Base-by-base conservation (phyloP, 2,113 vertebrate species). In the Ictalurus punctatus region DNA sequence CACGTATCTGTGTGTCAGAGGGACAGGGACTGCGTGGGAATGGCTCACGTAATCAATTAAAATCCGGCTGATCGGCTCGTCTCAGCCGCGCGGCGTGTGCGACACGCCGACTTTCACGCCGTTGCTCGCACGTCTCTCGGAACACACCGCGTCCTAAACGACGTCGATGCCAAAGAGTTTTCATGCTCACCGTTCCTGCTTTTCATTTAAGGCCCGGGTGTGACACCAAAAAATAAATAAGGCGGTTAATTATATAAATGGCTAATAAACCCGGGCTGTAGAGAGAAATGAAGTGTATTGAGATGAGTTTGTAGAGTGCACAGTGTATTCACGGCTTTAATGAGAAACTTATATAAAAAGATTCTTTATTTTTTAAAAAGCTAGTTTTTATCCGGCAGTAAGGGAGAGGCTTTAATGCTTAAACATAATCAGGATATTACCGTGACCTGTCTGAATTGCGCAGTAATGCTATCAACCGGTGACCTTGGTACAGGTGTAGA, bases 81-180 rank as follows among this genome's bases (percentile, higher is more conserved):
- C 83, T 81, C 9, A 61, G 81, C 40, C 10, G 0, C 76, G 14
- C 71, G 1, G 27, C 69, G 74, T 85, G 88, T 48, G 44, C 6
- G 44, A 86, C 86, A 83, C 56, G 10, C 52, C 19, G 84, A 61
- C 67, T 67, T 88, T 86, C 48, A 89, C 84, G 76, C 23, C 76
- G 78, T 85, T n/a, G n/a, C n/a, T n/a, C 61, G 79, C 59, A 84
- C 73, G 17, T 61, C 83, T 86, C 74, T 54, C 83, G 19, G 88
- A 83, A 91, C 88, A 91, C 88, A 88, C 44, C 81, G 58, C 40
- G 86, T 69, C 61, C n/a, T 37, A 23, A 84, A 71, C 65, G 37
- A 30, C 52, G 79, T 61, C 37, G 1, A 59, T 37, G 37, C 30
- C 30, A 6, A 16, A 34, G 17, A 56, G 27, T 5, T 59, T 59